A percentile compares a stretch with the other conserved stretches of the same genome.
Evolutionary conservation across 1,140 invertebrate genomes (phyloP).

Genomic region (Pseudomyrmex gracilis): DNA sequence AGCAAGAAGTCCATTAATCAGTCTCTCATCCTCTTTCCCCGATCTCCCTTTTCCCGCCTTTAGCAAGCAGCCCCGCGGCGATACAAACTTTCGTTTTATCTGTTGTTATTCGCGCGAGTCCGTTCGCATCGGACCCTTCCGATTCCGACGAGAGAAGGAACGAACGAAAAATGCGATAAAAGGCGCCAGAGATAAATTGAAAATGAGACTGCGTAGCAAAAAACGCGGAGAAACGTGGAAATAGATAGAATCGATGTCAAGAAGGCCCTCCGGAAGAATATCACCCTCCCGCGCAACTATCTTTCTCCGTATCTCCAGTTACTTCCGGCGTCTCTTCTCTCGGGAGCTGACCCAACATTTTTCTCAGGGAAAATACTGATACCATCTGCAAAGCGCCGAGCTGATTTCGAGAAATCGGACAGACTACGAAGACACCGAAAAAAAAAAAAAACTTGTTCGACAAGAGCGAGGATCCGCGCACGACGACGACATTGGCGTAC

Average conservation of each 20-base stretch:
- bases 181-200: constrained; percentile 66
- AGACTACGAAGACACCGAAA: neutral
- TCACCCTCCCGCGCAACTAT: constrained; percentile 14
- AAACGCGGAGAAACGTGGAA: constrained; percentile 40
- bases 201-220: constrained; percentile 64
- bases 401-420: constrained; percentile 40
- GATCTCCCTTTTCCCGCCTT: neutral
- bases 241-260: constrained; percentile 67
- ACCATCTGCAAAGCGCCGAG: constrained; percentile 64
- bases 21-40: neutral
- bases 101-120: constrained; percentile 36
- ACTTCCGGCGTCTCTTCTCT: constrained; percentile 37
- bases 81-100: constrained; percentile 63
- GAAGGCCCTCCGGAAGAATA: constrained; percentile 59
- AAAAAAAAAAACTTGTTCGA: constrained; percentile 16
- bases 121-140: constrained; percentile 22
- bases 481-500: constrained; percentile 45
- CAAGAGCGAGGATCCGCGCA: neutral
- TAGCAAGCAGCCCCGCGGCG: constrained; percentile 15
- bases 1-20: constrained; percentile 71
- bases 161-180: constrained; percentile 52
- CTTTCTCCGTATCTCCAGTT: neutral
- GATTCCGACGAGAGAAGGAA: neutral
- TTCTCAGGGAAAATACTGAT: constrained; percentile 78
- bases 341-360: constrained; percentile 79